phyloP scores from a whole-genome alignment of 35 echinoderm and acorn worm genomes.

The Anneissia japonica region DNA sequence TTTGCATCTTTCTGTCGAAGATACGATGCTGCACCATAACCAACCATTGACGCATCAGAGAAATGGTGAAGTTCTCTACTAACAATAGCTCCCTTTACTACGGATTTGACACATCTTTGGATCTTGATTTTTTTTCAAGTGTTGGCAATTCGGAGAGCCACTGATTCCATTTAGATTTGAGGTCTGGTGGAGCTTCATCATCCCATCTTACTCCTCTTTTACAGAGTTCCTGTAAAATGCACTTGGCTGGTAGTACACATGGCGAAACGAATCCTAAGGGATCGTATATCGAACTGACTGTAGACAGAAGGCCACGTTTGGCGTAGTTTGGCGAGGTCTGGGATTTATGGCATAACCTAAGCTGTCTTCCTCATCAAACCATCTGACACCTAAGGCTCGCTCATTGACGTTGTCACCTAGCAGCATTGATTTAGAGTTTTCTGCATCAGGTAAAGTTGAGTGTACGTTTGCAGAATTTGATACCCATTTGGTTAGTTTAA shows the following conservation, averaged over 20 bases:
- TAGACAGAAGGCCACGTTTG: not conserved
- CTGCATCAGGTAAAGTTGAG: constrained; percentile 17
- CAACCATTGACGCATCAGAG: not conserved
- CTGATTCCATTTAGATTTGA: not conserved
- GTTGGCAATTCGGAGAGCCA: too few relatives aligned
- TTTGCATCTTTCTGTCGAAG: not conserved
- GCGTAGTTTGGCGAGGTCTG: not conserved
- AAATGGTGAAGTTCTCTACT: not conserved
- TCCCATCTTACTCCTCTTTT: not conserved
- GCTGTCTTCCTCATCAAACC: constrained; percentile 33
- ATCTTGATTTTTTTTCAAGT: not conserved
- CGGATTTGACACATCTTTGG: not conserved
- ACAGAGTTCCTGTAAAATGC: not conserved
- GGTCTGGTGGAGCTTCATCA: not conserved
- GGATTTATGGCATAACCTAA: constrained; percentile 25
- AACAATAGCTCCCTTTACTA: not conserved
- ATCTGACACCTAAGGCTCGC: constrained; percentile 57
- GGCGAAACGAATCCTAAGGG: not conserved
- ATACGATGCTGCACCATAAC: not conserved
- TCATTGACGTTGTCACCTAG: constrained; percentile 17
- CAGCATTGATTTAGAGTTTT: constrained; percentile 22
- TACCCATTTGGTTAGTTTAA: not conserved
- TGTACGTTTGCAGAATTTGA: constrained; percentile 40
- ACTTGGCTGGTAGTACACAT: not conserved
- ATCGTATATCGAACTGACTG: not conserved